These are phyloP conservation scores for Peribatodes rhomboidaria DNA, from an alignment of 2,888 invertebrate genomes.

Conservation along the genomic window DNA sequence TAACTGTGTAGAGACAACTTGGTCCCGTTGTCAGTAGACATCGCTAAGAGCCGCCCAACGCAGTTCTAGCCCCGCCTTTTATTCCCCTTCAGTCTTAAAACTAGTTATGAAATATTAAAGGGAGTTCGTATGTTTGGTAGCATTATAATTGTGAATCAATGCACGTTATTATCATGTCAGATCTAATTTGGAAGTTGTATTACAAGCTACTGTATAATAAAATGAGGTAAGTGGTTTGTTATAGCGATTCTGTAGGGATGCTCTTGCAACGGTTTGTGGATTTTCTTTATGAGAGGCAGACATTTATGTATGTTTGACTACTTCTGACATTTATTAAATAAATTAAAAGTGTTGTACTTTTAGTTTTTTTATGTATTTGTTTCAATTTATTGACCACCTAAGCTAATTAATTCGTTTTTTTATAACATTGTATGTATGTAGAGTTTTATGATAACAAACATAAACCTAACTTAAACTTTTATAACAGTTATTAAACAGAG, in stretches of 20 bases:
- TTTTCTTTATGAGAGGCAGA: background rate
- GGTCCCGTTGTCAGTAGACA: slow-evolving; percentile 10
- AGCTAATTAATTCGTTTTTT: too few relatives aligned
- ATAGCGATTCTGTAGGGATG: slow-evolving; percentile 54
- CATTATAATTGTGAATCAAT: slow-evolving; percentile 79
- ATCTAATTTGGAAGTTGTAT: slow-evolving; percentile 70
- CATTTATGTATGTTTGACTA: too few relatives aligned
- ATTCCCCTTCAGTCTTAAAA: slow-evolving; percentile 61
- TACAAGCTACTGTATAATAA: slow-evolving; percentile 34
- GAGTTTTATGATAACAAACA: too few relatives aligned
- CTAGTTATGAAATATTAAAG: slow-evolving; percentile 80
- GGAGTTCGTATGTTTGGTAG: slow-evolving; percentile 66
- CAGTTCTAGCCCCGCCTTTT: slow-evolving; percentile 66
- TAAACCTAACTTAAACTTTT: too few relatives aligned
- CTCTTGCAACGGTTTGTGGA: slow-evolving; percentile 41
- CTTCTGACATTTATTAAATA: too few relatives aligned
- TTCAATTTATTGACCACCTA: too few relatives aligned
- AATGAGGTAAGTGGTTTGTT: slow-evolving; percentile 65
- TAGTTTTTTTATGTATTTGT: too few relatives aligned
- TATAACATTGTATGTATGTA: too few relatives aligned
- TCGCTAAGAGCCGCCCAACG: slow-evolving; percentile 37
- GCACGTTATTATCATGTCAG: slow-evolving; percentile 82
- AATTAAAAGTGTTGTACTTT: too few relatives aligned
- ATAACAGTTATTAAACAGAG: too few relatives aligned
- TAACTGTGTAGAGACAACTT: background rate